phyloP scores from a whole-genome alignment of 1,140 invertebrate species.

The Neodiprion lecontei region DNA sequence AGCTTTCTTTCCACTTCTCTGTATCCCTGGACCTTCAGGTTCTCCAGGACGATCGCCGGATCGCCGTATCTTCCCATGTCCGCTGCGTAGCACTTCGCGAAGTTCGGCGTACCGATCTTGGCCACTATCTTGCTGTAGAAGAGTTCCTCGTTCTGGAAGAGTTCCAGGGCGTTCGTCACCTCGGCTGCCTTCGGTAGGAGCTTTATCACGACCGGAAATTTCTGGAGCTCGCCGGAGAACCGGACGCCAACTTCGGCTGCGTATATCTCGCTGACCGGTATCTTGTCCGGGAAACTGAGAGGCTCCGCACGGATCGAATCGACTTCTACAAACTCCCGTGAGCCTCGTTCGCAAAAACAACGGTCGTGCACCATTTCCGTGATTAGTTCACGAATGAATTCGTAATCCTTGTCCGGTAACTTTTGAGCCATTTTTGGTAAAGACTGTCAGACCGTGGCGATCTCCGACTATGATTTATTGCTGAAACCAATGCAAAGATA shows the following conservation, averaged over 20 bases:
- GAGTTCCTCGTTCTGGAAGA: slow-evolving; percentile 51
- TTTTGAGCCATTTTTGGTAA: neutral
- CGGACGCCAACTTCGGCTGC: slow-evolving; percentile 33
- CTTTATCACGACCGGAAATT: slow-evolving; percentile 47
- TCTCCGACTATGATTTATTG: neutral
- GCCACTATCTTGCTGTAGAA: slow-evolving; percentile 47
- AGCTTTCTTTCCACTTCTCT: slow-evolving; percentile 30
- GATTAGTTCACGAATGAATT: slow-evolving; percentile 47
- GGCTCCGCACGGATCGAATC: slow-evolving; percentile 30
- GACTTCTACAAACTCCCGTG: slow-evolving; percentile 56
- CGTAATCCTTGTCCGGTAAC: slow-evolving; percentile 23
- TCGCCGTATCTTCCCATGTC: slow-evolving; percentile 49
- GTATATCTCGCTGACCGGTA: slow-evolving; percentile 25
- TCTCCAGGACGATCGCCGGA: slow-evolving; percentile 49
- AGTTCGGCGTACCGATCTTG: slow-evolving; percentile 31
- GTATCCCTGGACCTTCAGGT: slow-evolving; percentile 42
- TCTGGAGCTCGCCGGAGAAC: slow-evolving; percentile 45
- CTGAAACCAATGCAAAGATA: neutral
- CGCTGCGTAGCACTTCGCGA: slow-evolving; percentile 48
- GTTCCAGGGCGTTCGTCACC: slow-evolving; percentile 26
- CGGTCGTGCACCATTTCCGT: slow-evolving; percentile 53
- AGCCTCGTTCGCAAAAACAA: slow-evolving; percentile 50
- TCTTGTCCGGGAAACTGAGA: slow-evolving; percentile 29
- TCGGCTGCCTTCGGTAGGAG: slow-evolving; percentile 27
- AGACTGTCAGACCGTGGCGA: no score